Evolutionary conservation across 2,888 invertebrate genomes (phyloP).

Genomic region (Xestia ashworthii): DNA sequence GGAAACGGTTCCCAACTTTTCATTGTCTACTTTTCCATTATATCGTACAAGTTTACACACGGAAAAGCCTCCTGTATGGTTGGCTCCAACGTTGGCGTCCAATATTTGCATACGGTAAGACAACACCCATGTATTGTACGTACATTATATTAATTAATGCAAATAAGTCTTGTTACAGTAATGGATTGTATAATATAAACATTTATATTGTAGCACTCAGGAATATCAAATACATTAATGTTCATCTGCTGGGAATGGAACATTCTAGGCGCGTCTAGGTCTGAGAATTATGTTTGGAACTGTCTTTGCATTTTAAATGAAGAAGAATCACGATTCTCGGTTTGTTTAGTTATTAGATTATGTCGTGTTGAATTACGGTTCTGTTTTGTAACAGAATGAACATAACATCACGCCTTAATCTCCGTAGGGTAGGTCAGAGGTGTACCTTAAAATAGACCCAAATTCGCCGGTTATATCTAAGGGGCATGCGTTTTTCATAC

Average conservation of each 20-base stretch:
- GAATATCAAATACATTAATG: conserved; percentile 60
- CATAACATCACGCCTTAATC: background rate
- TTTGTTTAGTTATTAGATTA: conserved; percentile 31
- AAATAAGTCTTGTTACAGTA: conserved; percentile 58
- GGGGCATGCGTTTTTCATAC: too few species aligned
- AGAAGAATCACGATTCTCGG: conserved; percentile 38
- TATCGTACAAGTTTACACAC: conserved; percentile 76
- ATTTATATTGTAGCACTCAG: conserved; percentile 56
- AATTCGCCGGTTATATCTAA: background rate
- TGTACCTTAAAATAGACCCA: background rate
- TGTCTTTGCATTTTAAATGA: conserved; percentile 41
- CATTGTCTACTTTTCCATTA: conserved; percentile 80
- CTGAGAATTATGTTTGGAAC: conserved; percentile 31
- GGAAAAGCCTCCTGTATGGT: conserved; percentile 66
- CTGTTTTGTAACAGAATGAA: background rate
- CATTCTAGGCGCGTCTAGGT: conserved; percentile 41
- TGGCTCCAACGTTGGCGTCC: conserved; percentile 43
- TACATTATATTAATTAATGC: conserved; percentile 63
- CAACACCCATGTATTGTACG: conserved; percentile 50
- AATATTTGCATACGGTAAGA: conserved; percentile 51
- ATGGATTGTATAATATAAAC: conserved; percentile 62
- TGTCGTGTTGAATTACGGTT: conserved; percentile 11
- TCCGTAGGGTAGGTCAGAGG: background rate
- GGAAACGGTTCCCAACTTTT: conserved; percentile 71
- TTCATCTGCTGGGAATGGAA: conserved; percentile 30